These are phyloP conservation scores for Ammodytes marinus DNA, from an alignment of 2,113 vertebrate species.

Conservation along the genomic window DNA sequence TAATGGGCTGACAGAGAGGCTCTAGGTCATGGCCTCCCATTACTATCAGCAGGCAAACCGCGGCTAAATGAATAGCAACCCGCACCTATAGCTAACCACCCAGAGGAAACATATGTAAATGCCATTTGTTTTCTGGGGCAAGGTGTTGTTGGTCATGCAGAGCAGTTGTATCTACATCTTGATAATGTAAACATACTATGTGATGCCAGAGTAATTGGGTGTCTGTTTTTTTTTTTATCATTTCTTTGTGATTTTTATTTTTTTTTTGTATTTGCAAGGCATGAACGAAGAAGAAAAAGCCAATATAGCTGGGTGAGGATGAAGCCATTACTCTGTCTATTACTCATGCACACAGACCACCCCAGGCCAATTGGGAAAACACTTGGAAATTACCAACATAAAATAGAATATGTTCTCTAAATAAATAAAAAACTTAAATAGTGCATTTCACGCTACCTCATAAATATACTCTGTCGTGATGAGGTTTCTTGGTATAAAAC, in stretches of 20 bases:
- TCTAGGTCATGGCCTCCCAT: constrained; percentile 80
- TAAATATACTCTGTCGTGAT: constrained; percentile 74
- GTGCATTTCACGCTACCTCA: constrained; percentile 64
- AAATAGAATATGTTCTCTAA: constrained; percentile 74
- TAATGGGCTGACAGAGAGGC: constrained; percentile 81
- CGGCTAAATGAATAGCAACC: constrained; percentile 74
- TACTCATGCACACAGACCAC: constrained; percentile 76
- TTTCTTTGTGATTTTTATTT: constrained; percentile 63
- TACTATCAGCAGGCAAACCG: constrained; percentile 76
- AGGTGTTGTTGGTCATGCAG: constrained; percentile 71
- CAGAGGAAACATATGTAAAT: constrained; percentile 78
- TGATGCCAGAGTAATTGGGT: constrained; percentile 79
- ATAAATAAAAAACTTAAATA: constrained; percentile 29
- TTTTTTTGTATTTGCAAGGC: constrained; percentile 67
- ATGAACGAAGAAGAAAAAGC: constrained; percentile 65
- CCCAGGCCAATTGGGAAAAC: constrained; percentile 72
- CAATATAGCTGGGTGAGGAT: constrained; percentile 74
- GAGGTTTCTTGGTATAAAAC: constrained; percentile 70
- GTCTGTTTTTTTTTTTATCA: constrained; percentile 72
- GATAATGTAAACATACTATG: constrained; percentile 82
- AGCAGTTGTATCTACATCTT: constrained; percentile 70
- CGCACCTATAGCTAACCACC: constrained; percentile 61
- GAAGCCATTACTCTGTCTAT: constrained; percentile 82
- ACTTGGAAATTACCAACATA: constrained; percentile 78
- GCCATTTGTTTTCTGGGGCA: constrained; percentile 77